Conservation (phyloP, 2,797 vertebrate species). For the Podarcis siculus region DNA sequence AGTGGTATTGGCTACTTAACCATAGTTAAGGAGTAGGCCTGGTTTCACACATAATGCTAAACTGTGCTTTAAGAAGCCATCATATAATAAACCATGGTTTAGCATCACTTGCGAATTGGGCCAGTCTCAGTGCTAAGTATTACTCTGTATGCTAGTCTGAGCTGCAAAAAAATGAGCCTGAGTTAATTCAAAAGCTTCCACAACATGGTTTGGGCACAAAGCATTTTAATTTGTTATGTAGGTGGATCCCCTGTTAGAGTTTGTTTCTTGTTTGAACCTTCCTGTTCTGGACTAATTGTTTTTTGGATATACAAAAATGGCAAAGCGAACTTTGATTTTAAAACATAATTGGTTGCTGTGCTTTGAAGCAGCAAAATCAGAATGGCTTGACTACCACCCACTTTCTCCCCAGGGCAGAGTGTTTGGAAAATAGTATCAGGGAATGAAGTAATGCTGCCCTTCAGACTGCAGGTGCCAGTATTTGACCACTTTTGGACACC, state of each 20-base stretch:
- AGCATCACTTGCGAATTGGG: too few relatives aligned
- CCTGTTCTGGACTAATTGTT: neutral
- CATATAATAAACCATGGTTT: too few relatives aligned
- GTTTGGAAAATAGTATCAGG: neutral
- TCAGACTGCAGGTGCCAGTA: constrained; percentile 55
- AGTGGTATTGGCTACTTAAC: too few relatives aligned
- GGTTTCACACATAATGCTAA: too few relatives aligned
- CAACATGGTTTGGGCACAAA: neutral
- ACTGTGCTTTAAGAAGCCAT: too few relatives aligned
- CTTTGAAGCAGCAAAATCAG: neutral
- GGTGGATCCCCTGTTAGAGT: neutral
- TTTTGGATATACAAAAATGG: neutral
- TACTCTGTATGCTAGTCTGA: too few relatives aligned
- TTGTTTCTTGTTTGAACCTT: neutral
- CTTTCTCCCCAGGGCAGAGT: neutral
- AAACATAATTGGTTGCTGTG: neutral
- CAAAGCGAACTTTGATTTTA: neutral
- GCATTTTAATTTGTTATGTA: neutral
- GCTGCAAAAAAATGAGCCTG: neutral
- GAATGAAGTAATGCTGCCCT: neutral
- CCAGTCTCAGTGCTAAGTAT: neutral
- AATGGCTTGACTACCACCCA: neutral
- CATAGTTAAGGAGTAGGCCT: too few relatives aligned
- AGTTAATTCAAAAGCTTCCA: neutral
- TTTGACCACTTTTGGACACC: constrained; percentile 39